These are phyloP conservation scores for Epistrophe grossulariae DNA, from an alignment of 2,888 invertebrate genomes.

Conservation along the genomic window DNA sequence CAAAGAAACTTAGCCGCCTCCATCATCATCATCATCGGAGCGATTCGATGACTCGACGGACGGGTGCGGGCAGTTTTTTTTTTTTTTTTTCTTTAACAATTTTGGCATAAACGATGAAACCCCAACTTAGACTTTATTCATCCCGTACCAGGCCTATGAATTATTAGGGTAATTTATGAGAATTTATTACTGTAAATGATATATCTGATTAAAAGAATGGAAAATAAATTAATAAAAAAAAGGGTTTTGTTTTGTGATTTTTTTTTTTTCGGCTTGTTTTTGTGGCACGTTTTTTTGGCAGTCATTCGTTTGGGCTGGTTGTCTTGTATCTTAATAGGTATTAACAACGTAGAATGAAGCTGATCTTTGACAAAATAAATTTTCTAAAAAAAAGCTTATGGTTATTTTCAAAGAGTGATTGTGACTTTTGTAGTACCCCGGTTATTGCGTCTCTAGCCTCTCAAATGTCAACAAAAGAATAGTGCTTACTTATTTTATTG, in stretches of 20 bases:
- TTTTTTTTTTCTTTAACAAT: slow-evolving; percentile 5
- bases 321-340: background rate
- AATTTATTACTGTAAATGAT: slow-evolving; percentile 75
- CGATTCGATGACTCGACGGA: background rate
- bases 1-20: slow-evolving; percentile 29
- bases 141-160: slow-evolving; percentile 53
- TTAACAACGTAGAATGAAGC: background rate
- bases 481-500: no score
- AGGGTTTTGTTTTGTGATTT: slow-evolving; percentile 49
- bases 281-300: slow-evolving; percentile 21
- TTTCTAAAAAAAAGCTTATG: background rate
- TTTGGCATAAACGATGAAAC: slow-evolving; percentile 37
- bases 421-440: no score
- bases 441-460: no score
- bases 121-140: slow-evolving; percentile 63
- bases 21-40: background rate
- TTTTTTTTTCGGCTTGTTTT: slow-evolving; percentile 10
- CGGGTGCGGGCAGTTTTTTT: slow-evolving; percentile 2
- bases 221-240: slow-evolving; percentile 60
- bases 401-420: no score
- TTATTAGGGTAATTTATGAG: slow-evolving; percentile 72
- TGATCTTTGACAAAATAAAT: background rate
- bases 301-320: background rate
- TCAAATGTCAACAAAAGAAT: no score
- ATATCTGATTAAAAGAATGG: slow-evolving; percentile 71